Evolutionary conservation across 2,888 invertebrate species (phyloP).

Genomic region (Mechanitis messenoides): DNA sequence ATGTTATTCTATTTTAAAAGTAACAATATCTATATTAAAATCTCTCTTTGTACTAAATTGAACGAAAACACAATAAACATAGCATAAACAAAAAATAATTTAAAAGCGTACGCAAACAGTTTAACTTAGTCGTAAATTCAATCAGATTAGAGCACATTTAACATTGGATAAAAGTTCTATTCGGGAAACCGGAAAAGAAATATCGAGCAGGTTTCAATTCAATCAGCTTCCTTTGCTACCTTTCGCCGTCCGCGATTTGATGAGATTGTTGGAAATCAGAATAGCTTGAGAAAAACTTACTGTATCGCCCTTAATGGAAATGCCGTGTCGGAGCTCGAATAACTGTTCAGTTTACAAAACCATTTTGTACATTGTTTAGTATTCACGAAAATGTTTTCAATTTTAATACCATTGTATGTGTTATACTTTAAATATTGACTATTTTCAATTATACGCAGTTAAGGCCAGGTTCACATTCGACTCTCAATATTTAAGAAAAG

Average conservation of each 20-base stretch:
- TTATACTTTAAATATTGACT: too few relatives aligned
- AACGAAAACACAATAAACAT: too few relatives aligned
- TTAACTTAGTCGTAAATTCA: slow-evolving; percentile 67
- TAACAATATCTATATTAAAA: too few relatives aligned
- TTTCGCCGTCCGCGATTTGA: slow-evolving; percentile 64
- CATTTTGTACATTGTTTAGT: slow-evolving; percentile 24
- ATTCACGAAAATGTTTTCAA: slow-evolving; percentile 10
- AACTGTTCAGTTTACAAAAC: slow-evolving; percentile 31
- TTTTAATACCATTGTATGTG: neutral
- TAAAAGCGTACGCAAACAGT: slow-evolving; percentile 38
- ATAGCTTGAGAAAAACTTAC: slow-evolving; percentile 58
- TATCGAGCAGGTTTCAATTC: slow-evolving; percentile 73
- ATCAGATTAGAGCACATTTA: slow-evolving; percentile 76
- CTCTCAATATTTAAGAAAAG: too few relatives aligned
- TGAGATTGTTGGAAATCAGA: slow-evolving; percentile 73
- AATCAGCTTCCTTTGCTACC: slow-evolving; percentile 69
- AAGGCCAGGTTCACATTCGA: too few relatives aligned
- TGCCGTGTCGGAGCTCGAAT: slow-evolving; percentile 44
- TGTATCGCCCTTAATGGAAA: slow-evolving; percentile 54
- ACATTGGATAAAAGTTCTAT: slow-evolving; percentile 71
- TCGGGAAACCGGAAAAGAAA: slow-evolving; percentile 69
- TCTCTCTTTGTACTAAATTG: too few relatives aligned
- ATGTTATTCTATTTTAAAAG: too few relatives aligned
- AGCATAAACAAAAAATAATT: too few relatives aligned
- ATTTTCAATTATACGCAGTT: too few relatives aligned